These are phyloP conservation scores for Epinephelus fuscoguttatus DNA, from an alignment of 2,113 vertebrate genomes.

Conservation along the genomic window DNA sequence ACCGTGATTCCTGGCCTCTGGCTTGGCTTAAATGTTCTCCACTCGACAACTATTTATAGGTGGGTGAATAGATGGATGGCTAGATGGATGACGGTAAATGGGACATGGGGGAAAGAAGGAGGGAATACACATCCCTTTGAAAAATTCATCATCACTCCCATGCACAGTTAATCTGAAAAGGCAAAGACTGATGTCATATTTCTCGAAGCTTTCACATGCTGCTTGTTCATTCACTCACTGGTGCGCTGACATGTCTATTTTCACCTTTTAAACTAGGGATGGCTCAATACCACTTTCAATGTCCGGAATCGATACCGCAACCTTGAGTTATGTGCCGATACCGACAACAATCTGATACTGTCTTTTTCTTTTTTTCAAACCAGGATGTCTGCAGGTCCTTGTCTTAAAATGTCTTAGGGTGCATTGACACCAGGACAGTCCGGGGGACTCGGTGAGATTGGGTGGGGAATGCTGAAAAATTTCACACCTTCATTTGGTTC, in stretches of 20 bases:
- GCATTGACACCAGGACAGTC: too few relatives aligned
- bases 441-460: too few relatives aligned
- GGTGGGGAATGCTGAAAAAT: too few relatives aligned
- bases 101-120: conserved; percentile 6
- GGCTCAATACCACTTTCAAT: too few relatives aligned
- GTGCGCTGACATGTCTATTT: neutral
- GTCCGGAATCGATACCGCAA: neutral
- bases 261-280: neutral
- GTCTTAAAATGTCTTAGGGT: too few relatives aligned
- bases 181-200: neutral
- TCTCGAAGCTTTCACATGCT: neutral
- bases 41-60: conserved; percentile 36
- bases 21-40: conserved; percentile 8
- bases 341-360: neutral
- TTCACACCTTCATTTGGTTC: too few relatives aligned
- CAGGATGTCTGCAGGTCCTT: too few relatives aligned
- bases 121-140: conserved; percentile 21
- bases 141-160: conserved; percentile 43
- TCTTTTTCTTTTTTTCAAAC: neutral
- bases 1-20: neutral
- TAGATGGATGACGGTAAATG: neutral
- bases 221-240: conserved; percentile 3
- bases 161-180: conserved; percentile 31
- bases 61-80: conserved; percentile 5
- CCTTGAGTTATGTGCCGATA: neutral